These are phyloP conservation scores for Cepaea nemoralis DNA, from an alignment of 1,140 invertebrate genomes.

Conservation along the genomic window DNA sequence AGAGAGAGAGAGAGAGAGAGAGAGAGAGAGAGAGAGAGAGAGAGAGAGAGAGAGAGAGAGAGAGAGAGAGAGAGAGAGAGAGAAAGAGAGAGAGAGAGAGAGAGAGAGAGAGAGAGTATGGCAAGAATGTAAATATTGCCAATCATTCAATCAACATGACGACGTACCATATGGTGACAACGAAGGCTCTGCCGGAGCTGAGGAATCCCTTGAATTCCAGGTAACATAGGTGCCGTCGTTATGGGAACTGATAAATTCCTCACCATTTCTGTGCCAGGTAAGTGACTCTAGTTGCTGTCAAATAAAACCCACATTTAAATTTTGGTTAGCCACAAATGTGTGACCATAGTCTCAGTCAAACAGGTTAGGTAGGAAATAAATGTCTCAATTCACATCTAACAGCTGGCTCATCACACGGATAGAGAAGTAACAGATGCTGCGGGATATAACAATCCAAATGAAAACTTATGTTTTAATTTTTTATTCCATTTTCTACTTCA, in stretches of 20 bases:
- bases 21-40: background rate
- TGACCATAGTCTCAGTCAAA: too few relatives aligned
- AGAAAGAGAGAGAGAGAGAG: slow-evolving; percentile 20
- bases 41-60: background rate
- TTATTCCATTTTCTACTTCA: too few relatives aligned
- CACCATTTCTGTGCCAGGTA: slow-evolving; percentile 83
- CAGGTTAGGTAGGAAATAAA: too few relatives aligned
- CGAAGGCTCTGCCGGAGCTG: slow-evolving; percentile 72
- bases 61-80: background rate
- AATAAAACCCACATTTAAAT: too few relatives aligned
- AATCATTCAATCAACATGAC: background rate
- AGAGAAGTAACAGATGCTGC: too few relatives aligned
- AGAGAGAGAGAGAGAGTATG: slow-evolving; percentile 1
- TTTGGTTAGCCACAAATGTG: too few relatives aligned
- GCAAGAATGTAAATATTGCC: background rate
- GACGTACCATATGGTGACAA: slow-evolving; percentile 68
- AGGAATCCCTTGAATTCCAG: slow-evolving; percentile 78
- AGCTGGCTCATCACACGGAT: too few relatives aligned
- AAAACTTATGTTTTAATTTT: too few relatives aligned
- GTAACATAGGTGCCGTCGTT: slow-evolving; percentile 92
- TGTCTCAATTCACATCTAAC: too few relatives aligned
- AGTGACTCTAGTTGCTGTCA: slow-evolving; percentile 94
- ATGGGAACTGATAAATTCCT: slow-evolving; percentile 91
- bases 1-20: slow-evolving; percentile 1
- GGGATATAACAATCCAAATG: too few relatives aligned